Percentiles rank a stretch among this genome's conserved stretches.
phyloP scores from a whole-genome alignment of 2,113 vertebrate species.

The Cottus gobio region DNA sequence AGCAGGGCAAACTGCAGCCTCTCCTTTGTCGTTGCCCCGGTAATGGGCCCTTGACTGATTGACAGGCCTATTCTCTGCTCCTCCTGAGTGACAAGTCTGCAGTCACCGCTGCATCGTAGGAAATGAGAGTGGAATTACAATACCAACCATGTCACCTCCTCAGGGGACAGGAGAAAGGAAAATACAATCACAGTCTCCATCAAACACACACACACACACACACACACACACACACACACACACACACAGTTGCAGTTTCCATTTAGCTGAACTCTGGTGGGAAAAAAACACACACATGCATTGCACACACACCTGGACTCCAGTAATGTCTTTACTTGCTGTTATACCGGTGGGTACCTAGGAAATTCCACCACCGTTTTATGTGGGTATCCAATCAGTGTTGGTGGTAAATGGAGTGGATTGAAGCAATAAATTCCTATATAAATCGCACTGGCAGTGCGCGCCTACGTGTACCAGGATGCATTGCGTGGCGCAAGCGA shows the following conservation, averaged over 20 bases:
- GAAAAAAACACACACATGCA: background rate
- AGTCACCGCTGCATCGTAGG: constrained; percentile 70
- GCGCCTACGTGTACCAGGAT: background rate
- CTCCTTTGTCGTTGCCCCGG: constrained; percentile 41
- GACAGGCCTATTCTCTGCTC: constrained; percentile 79
- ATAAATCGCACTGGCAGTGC: background rate
- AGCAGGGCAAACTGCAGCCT: constrained; percentile 30
- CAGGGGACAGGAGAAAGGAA: constrained; percentile 76
- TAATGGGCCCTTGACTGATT: constrained; percentile 82
- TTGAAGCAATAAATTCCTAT: background rate
- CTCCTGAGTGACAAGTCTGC: constrained; percentile 81
- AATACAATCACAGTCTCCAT: constrained; percentile 77
- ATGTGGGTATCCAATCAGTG: background rate
- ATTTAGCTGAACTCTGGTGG: constrained; percentile 30
- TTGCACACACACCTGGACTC: constrained; percentile 18
- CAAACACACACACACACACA: constrained; percentile 46
- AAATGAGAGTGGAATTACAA: constrained; percentile 86
- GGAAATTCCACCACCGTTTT: background rate
- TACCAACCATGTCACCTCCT: constrained; percentile 81
- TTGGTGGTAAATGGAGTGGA: background rate
- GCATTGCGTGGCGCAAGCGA: background rate
- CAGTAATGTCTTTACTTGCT: constrained; percentile 18
- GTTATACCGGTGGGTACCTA: constrained; percentile 16
- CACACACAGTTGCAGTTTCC: constrained; percentile 21
- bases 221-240: constrained; percentile 19